A percentile compares a stretch with the other conserved stretches of the same genome.
Evolutionary conservation across 2,113 vertebrate species (phyloP).

Genomic region (Acrocephalus arundinaceus): DNA sequence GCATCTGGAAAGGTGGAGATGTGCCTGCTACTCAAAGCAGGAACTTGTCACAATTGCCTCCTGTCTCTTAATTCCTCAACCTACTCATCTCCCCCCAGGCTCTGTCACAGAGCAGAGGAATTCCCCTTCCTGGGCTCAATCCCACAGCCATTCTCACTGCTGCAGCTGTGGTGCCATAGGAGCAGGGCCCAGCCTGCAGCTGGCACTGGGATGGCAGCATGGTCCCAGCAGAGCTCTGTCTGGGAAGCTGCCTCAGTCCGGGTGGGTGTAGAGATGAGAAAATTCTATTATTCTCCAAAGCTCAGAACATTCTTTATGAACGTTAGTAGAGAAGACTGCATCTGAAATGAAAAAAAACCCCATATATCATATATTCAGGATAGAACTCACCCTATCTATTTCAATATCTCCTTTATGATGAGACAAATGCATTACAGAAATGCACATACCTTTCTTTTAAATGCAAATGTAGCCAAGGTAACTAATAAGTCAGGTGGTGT

Average conservation of each 20-base stretch:
- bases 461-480: not conserved
- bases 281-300: not conserved
- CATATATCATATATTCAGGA: not conserved
- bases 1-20: not conserved
- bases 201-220: not conserved
- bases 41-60: not conserved
- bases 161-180: not conserved
- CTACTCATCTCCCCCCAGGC: accelerated
- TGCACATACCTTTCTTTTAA: not conserved
- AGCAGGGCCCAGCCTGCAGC: not conserved
- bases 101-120: not conserved
- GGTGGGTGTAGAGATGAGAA: not conserved
- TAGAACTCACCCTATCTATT: not conserved
- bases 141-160: not conserved
- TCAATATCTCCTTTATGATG: not conserved
- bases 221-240: not conserved
- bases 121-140: not conserved
- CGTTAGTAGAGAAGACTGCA: not conserved
- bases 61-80: not conserved
- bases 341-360: not conserved
- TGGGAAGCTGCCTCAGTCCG: not conserved
- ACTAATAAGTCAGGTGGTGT: not conserved
- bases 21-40: accelerated
- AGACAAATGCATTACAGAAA: not conserved
- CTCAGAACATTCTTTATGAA: not conserved